Base-by-base conservation (phyloP, 1,140 invertebrate species). In the Maconellicoccus hirsutus region DNA sequence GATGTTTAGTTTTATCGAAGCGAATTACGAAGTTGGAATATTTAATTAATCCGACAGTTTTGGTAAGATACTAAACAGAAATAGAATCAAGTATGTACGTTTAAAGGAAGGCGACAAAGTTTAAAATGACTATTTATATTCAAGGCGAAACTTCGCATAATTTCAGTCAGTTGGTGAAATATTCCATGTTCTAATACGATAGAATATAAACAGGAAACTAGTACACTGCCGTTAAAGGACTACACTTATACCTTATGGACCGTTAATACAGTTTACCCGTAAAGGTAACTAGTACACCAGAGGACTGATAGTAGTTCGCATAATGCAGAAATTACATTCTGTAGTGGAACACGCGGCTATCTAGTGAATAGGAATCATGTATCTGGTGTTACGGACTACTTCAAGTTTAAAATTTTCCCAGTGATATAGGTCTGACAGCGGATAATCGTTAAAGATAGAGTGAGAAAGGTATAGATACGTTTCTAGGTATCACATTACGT, bases 61-160 rank as follows among this genome's bases (percentile, higher is more conserved):
- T 14, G 42, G 42, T 19, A 19, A 52, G 6, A 52, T 6, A 16
- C 42, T 52, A 19, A 14, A 16, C 6, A 52, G 42, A 16, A 16
- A 19, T 8, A 52, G 42, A 52, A 16, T 8, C 16, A 19, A 16
- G 16, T 52, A 19, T 4, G n/a, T 52, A 52, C 42, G 16, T 19
- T 52, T 16, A 16, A 16, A 52, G 4, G 42, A 52, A 14, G 42
- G 10, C 42, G 42, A 52, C 42, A 52, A 52, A 52, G 42, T 52
- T 52, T 52, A 52, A 52, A 52, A 52, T 52, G 42, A 52, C 42
- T 52, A 52, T 52, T 52, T 52, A 52, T 52, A 52, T 52, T 52
- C 42, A 52, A 52, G 42, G 42, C 42, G 42, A 52, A 52, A 52
- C 42, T 52, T 52, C 42, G 42, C 42, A 52, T 52, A 52, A 52